Evolutionary conservation across 2,797 vertebrate genomes (phyloP).

Genomic region (Epinephelus malabaricus): DNA sequence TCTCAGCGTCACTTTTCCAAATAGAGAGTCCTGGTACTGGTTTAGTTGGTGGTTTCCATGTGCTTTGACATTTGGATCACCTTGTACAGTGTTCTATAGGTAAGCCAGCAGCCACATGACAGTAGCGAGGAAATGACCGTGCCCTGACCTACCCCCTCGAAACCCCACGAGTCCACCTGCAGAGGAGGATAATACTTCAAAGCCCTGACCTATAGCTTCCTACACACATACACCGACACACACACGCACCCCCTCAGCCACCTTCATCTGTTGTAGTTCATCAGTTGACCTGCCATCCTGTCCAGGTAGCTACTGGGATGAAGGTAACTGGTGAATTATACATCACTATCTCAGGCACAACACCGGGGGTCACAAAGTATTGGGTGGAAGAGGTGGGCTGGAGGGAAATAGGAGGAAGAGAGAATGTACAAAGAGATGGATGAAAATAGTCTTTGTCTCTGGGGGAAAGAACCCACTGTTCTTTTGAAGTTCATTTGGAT

Average conservation of each 20-base stretch:
- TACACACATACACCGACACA: constrained; percentile 2
- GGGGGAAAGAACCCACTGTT: constrained; percentile 37
- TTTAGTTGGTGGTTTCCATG: background rate
- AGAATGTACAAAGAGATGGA: constrained; percentile 22
- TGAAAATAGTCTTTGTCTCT: constrained; percentile 46
- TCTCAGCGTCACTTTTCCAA: background rate
- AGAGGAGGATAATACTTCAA: constrained; percentile 47
- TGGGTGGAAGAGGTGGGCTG: background rate
- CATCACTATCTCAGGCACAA: constrained; percentile 51
- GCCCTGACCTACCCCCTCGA: constrained; percentile 15
- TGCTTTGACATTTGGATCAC: constrained; percentile 34
- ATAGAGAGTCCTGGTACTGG: background rate
- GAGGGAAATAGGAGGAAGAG: constrained; percentile 22
- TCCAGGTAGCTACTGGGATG: constrained; percentile 37
- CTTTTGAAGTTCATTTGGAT: constrained; percentile 61
- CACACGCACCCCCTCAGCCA: constrained; percentile 35
- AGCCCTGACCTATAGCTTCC: constrained; percentile 52
- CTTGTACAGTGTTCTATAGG: background rate
- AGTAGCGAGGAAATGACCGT: background rate
- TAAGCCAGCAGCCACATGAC: background rate
- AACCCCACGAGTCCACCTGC: constrained; percentile 12
- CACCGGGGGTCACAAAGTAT: constrained; percentile 22
- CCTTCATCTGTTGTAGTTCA: constrained; percentile 35
- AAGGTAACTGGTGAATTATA: constrained; percentile 79
- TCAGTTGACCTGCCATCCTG: constrained; percentile 32